Evolutionary conservation across 2,888 invertebrate species (phyloP).

Genomic region (Eugnorisma glareosa): DNA sequence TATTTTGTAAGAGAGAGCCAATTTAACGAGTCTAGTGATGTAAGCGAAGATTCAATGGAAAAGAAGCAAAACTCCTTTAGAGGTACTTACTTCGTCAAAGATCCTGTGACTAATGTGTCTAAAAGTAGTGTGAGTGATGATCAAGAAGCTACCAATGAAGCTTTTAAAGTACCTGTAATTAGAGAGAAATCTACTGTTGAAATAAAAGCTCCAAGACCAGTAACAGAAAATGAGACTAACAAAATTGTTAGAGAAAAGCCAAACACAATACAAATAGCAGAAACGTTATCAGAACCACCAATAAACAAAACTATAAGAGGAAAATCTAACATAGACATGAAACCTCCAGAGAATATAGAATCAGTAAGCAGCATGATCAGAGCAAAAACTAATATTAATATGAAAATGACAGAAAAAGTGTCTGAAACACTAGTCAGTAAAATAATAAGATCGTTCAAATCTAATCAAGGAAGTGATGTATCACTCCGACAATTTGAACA

Average conservation of each 20-base stretch:
- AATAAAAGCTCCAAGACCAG: constrained; percentile 13
- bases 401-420: constrained; percentile 47
- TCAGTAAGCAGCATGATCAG: constrained; percentile 18
- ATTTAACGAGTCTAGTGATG: constrained; percentile 24
- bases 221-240: background rate
- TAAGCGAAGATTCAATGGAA: constrained; percentile 38
- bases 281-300: constrained; percentile 29
- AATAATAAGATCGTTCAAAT: constrained; percentile 74
- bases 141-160: constrained; percentile 35
- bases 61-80: constrained; percentile 53
- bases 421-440: constrained; percentile 73
- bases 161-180: constrained; percentile 44
- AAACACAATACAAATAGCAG: constrained; percentile 23
- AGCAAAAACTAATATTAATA: constrained; percentile 45
- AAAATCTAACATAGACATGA: constrained; percentile 53
- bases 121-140: constrained; percentile 34
- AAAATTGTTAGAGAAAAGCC: constrained; percentile 3
- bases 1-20: constrained; percentile 62
- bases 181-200: constrained; percentile 19
- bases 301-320: constrained; percentile 34
- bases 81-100: constrained; percentile 71
- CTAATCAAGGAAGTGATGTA: constrained; percentile 71
- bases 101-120: constrained; percentile 44
- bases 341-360: constrained; percentile 42
- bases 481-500: constrained; percentile 82